These are phyloP conservation scores for Drosophila lutescens DNA, from an alignment of 2,888 invertebrate species.

Conservation along the genomic window DNA sequence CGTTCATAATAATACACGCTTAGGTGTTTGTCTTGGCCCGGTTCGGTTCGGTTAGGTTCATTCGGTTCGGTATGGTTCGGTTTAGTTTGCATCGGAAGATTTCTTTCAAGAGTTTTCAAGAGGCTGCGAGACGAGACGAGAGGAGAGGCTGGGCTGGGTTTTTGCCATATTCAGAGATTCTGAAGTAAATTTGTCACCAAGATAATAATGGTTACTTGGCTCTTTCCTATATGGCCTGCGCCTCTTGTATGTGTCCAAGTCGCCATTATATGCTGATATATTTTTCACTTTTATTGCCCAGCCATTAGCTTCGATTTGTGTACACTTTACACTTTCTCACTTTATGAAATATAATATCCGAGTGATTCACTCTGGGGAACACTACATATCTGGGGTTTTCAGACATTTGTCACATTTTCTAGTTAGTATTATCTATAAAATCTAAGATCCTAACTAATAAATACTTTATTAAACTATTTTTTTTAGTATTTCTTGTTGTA, in stretches of 20 bases:
- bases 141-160: not conserved
- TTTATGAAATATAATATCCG: not conserved
- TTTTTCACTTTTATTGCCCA: not conserved
- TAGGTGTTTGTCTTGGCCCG: conserved; percentile 52
- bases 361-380: conserved; percentile 4
- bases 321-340: not conserved
- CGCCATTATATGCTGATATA: conserved; percentile 6
- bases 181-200: conserved; percentile 11
- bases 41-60: conserved; percentile 1
- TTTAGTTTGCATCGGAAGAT: conserved; percentile 20
- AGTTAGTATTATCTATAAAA: too few species aligned
- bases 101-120: conserved; percentile 19
- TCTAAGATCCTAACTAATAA: too few species aligned
- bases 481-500: too few species aligned
- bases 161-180: conserved; percentile 15
- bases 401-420: too few species aligned
- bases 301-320: conserved; percentile 5
- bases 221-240: conserved; percentile 7
- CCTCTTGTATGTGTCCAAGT: not conserved
- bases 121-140: not conserved
- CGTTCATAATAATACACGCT: conserved; percentile 57
- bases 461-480: too few species aligned
- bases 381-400: too few species aligned
- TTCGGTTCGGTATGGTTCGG: conserved; percentile 5
- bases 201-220: conserved; percentile 11